Conservation (phyloP, 2,797 vertebrate species). For the Gastrophryne carolinensis region DNA sequence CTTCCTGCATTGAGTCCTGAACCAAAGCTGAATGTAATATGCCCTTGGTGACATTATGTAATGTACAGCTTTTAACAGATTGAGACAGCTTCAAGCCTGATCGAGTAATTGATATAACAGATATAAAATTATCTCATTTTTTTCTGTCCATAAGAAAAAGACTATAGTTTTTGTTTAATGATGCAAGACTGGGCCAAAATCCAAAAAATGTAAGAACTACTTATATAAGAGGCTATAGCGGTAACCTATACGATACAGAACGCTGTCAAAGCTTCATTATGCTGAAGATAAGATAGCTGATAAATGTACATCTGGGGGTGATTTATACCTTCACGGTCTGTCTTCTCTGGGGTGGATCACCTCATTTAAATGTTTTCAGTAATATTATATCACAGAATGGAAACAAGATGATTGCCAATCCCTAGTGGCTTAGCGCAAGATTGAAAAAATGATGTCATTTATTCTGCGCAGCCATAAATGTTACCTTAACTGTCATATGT, state of each 20-base stretch:
- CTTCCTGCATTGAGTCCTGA: no score
- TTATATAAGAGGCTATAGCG: conserved; percentile 4
- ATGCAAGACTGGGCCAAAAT: conserved; percentile 19
- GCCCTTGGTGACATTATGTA: conserved; percentile 1
- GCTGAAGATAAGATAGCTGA: not conserved
- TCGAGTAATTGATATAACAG: conserved; percentile 10
- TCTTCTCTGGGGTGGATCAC: conserved; percentile 19
- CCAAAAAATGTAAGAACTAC: conserved; percentile 22
- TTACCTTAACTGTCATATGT: conserved; percentile 3
- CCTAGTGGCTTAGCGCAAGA: conserved; percentile 3
- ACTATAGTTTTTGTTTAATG: not conserved
- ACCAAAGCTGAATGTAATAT: not conserved
- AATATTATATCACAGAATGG: conserved; percentile 26
- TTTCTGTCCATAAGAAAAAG: not conserved
- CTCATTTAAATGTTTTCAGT: conserved; percentile 15
- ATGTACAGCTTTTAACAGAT: not conserved
- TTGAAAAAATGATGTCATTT: conserved; percentile 20
- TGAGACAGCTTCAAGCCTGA: not conserved
- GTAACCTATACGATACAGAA: conserved; percentile 23
- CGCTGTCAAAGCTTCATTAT: conserved; percentile 20
- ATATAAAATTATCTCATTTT: conserved; percentile 4
- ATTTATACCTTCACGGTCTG: conserved; percentile 4
- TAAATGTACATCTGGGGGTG: conserved; percentile 25
- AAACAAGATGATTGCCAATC: conserved; percentile 38
- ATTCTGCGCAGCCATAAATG: not conserved